Conservation (phyloP, 2,888 invertebrate species). For the Drosophila rubida region DNA sequence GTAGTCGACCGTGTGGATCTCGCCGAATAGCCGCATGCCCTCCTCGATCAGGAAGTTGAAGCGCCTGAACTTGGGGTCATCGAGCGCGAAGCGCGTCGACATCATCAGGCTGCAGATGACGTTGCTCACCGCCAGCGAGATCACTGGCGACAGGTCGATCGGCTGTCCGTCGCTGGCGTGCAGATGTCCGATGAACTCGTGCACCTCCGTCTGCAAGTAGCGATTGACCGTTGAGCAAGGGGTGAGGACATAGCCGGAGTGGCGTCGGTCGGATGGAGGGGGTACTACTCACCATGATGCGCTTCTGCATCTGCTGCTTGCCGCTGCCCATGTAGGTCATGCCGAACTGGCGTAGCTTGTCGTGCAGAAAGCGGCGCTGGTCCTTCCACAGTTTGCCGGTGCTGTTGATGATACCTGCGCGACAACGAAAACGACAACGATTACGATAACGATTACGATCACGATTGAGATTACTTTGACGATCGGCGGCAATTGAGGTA, state of each 20-base stretch:
- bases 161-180: constrained; percentile 88
- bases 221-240: no score
- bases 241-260: no score
- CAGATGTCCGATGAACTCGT: constrained; percentile 89
- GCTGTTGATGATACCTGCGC: constrained; percentile 93
- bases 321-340: constrained; percentile 94
- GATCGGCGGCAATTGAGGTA: constrained; percentile 70
- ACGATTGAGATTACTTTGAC: no score
- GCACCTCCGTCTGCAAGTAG: constrained; percentile 90
- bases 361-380: constrained; percentile 94
- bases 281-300: constrained; percentile 93
- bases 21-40: constrained; percentile 94
- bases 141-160: constrained; percentile 90
- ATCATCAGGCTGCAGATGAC: constrained; percentile 96
- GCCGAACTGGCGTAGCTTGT: constrained; percentile 93
- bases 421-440: neutral
- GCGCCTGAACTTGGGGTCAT: constrained; percentile 91
- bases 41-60: constrained; percentile 95
- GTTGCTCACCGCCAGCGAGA: constrained; percentile 94
- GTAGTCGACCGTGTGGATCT: constrained; percentile 93
- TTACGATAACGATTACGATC: neutral
- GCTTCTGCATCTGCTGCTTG: constrained; percentile 92
- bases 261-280: no score
- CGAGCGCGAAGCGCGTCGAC: constrained; percentile 93
- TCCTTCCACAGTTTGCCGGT: constrained; percentile 96